These are phyloP conservation scores for Loripinus fragilis DNA, from an alignment of 2,888 invertebrate genomes.

Conservation along the genomic window DNA sequence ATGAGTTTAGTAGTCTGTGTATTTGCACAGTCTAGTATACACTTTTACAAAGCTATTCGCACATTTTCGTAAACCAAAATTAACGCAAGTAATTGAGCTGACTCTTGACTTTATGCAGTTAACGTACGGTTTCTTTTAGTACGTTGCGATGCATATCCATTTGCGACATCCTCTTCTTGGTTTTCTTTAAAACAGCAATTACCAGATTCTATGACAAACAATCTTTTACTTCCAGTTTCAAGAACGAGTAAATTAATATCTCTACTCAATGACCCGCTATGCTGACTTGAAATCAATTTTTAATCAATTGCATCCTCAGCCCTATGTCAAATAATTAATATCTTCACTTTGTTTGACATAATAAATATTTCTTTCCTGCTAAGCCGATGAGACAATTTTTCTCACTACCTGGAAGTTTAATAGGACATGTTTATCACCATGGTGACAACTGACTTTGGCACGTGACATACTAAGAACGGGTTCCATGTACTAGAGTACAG, in stretches of 20 bases:
- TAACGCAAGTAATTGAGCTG: no score
- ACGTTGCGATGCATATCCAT: no score
- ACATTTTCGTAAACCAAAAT: no score
- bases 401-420: constrained; percentile 6
- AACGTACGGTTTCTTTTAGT: no score
- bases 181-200: no score
- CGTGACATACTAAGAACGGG: no score
- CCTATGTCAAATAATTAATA: constrained; percentile 18
- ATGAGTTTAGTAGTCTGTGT: no score
- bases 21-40: no score
- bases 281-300: constrained; percentile 16
- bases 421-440: constrained; percentile 11
- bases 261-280: background rate
- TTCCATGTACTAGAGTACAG: no score
- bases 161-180: no score
- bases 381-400: constrained; percentile 3
- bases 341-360: constrained; percentile 17
- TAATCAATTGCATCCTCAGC: constrained; percentile 9
- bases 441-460: background rate
- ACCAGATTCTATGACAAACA: constrained; percentile 5
- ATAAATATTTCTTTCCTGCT: constrained; percentile 10
- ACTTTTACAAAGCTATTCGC: no score
- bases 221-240: background rate
- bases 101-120: no score
- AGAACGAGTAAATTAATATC: constrained; percentile 3